phyloP scores from a whole-genome alignment of 2,888 invertebrate genomes.

The Melinaea marsaeus region DNA sequence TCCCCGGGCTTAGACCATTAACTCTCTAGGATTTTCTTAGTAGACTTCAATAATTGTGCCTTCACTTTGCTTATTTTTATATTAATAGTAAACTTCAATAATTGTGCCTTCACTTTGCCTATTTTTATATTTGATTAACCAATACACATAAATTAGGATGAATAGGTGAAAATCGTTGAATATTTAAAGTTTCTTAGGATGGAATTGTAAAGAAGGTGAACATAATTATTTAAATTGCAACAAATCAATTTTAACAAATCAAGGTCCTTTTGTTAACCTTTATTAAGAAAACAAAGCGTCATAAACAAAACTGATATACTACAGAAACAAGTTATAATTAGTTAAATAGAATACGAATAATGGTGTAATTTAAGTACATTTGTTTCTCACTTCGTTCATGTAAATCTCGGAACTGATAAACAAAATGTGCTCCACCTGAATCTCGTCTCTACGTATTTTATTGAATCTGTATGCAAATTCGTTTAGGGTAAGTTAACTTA shows the following conservation, averaged over 20 bases:
- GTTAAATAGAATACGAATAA: constrained; percentile 65
- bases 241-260: background rate
- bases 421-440: constrained; percentile 16
- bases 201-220: no score
- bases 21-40: background rate
- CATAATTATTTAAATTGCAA: no score
- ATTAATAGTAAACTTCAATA: background rate
- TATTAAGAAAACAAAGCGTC: background rate
- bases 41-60: background rate
- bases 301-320: constrained; percentile 21
- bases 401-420: constrained; percentile 37
- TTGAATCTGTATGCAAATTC: constrained; percentile 30
- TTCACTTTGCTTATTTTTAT: no score
- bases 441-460: constrained; percentile 23
- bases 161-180: no score
- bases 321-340: constrained; percentile 54
- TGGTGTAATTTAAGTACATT: constrained; percentile 47
- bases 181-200: no score
- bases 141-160: no score
- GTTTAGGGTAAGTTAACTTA: constrained; percentile 22
- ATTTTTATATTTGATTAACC: no score
- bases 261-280: background rate
- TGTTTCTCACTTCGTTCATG: constrained; percentile 35
- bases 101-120: background rate
- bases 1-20: background rate